Percentiles rank a stretch among this genome's conserved stretches.
These are phyloP conservation scores for Tiliacea citrago DNA, from an alignment of 2,888 invertebrate species.

Conservation along the genomic window DNA sequence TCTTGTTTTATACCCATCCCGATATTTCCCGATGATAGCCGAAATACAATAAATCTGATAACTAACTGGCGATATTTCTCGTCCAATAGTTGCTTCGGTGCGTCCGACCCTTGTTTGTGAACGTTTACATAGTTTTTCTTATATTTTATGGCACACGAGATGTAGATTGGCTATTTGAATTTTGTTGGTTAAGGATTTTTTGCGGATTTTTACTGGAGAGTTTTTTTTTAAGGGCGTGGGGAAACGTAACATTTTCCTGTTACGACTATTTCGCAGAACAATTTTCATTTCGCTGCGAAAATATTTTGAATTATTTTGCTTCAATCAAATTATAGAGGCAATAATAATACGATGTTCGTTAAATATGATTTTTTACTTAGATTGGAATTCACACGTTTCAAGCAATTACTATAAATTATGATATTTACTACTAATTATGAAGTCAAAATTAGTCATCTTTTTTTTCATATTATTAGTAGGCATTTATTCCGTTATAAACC, in stretches of 20 bases:
- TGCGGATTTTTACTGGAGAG: background rate
- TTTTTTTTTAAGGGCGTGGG: conserved; percentile 11
- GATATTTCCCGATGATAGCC: conserved; percentile 66
- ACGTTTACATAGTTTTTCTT: conserved; percentile 55
- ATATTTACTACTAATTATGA: background rate
- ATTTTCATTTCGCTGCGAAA: background rate
- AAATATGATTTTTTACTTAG: background rate
- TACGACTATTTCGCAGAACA: background rate
- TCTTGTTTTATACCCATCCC: conserved; percentile 71
- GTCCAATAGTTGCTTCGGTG: conserved; percentile 44
- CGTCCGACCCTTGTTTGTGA: conserved; percentile 55
- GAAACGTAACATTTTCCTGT: conserved; percentile 24
- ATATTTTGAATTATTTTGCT: background rate
- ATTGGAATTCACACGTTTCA: background rate
- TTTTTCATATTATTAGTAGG: no score
- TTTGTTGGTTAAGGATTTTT: conserved; percentile 43
- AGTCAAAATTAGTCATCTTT: no score
- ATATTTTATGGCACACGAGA: conserved; percentile 56
- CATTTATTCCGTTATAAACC: no score
- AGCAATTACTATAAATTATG: background rate
- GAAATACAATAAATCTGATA: conserved; percentile 76
- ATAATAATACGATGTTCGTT: background rate
- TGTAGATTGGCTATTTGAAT: conserved; percentile 62
- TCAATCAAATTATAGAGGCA: background rate
- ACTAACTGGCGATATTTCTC: conserved; percentile 71